Base-by-base conservation (phyloP, 2,888 invertebrate genomes). In the Drosophila mimetica region DNA sequence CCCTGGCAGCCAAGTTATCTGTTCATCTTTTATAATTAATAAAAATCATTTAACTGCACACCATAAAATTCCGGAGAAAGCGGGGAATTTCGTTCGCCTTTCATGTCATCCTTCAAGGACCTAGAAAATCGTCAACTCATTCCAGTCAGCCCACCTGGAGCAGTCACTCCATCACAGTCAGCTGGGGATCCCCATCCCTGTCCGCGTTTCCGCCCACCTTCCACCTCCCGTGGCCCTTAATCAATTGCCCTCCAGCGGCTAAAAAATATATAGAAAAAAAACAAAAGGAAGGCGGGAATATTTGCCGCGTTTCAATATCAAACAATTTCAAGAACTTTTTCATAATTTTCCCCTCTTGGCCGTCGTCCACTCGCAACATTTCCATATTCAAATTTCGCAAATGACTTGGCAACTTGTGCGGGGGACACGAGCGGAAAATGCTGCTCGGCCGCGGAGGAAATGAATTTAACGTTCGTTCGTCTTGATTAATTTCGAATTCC, bases 351-450 rank as follows among this genome's bases (percentile, higher is more conserved):
- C 47, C 9, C n/a, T 2, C 18, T 4, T 25, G 28, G 39, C 53
- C 30, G 14, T 7, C 46, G 32, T 50, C 63, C 50, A 63, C 63
- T 36, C 30, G 51, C 47, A 42, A 30, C 58, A 75, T 75, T 75
- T 77, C 75, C 75, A 77, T 76, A 76, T 76, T 75, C 72, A 75
- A 75, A 75, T 75, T 75, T 72, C 42, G 46, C 61, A 72, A 78
- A 74, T 77, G 76, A 77, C 77, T 74, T 39, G 39, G 79, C 79
- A 76, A 48, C 41, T 74, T 60, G 41, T 59, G 11, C 1, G 4
- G 11, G 2, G 22, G 37, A 1, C 18, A 9, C 7, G 3, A 51
- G 46, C 54, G 54, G 65, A 59, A 72, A 77, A 79, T 60, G 44
- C 61, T 60, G 58, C 50, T 73, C 51, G 46, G 54, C 25, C 55